Evolutionary conservation across 2,888 invertebrate species (phyloP).

Genomic region (Torymus auratus): DNA sequence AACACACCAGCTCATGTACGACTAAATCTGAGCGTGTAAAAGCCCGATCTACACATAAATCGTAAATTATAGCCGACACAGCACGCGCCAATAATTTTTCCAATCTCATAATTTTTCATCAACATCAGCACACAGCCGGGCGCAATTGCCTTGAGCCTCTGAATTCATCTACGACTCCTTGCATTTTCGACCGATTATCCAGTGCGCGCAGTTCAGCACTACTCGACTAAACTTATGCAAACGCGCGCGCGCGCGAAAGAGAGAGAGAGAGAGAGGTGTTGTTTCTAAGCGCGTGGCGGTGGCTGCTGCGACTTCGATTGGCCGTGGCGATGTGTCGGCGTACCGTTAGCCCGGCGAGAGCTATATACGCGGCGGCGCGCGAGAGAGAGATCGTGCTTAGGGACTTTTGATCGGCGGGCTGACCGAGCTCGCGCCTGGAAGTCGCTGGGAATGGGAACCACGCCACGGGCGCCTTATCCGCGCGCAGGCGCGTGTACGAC

Average conservation of each 20-base stretch:
- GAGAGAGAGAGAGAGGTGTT: slow-evolving; percentile 57
- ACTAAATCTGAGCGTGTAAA: not conserved
- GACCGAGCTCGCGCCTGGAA: slow-evolving; percentile 59
- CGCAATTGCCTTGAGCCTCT: no score
- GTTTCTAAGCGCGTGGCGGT: slow-evolving; percentile 60
- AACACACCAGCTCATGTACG: not conserved
- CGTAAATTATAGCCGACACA: not conserved
- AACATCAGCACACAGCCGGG: no score
- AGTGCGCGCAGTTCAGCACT: no score
- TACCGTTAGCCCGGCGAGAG: slow-evolving; percentile 67
- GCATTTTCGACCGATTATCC: no score
- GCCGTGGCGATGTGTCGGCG: slow-evolving; percentile 67
- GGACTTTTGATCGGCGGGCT: slow-evolving; percentile 68
- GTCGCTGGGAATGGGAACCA: slow-evolving; percentile 63
- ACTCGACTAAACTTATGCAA: slow-evolving; percentile 46
- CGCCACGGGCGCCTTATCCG: slow-evolving; percentile 19
- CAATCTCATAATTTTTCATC: not conserved
- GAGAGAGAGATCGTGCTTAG: slow-evolving; percentile 64
- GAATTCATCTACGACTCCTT: no score
- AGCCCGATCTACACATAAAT: not conserved
- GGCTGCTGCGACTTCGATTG: slow-evolving; percentile 56
- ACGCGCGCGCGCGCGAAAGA: not conserved
- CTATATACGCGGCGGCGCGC: not conserved
- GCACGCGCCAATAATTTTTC: not conserved
- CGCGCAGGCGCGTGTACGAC: not conserved